Conservation (phyloP, 64 coral and sea anemone species). For the Actinia tenebrosa region DNA sequence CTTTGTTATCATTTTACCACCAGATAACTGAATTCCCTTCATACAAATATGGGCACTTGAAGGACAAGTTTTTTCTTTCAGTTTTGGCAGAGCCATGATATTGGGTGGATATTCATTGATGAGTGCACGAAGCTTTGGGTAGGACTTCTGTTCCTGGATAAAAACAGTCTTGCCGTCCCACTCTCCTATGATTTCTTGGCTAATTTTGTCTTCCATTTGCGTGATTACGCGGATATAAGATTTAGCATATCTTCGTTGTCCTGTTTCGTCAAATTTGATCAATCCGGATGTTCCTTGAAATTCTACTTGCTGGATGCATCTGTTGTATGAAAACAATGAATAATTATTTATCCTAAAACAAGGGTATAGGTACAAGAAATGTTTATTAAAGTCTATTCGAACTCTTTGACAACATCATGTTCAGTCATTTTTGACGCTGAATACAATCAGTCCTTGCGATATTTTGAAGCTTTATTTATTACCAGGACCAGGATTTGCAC, state of each 20-base stretch:
- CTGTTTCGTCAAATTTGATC: slow-evolving; percentile 55
- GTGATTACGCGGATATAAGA: slow-evolving; percentile 41
- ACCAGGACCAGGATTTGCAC: no score
- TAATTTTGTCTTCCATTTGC: background rate
- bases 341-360: no score
- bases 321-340: background rate
- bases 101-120: slow-evolving; percentile 80
- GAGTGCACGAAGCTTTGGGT: slow-evolving; percentile 48
- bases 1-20: background rate
- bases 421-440: no score
- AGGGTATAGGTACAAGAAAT: no score
- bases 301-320: slow-evolving; percentile 24
- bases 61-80: slow-evolving; percentile 41
- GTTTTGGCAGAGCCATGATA: slow-evolving; percentile 55
- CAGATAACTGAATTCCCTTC: slow-evolving; percentile 28
- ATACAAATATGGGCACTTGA: slow-evolving; percentile 19
- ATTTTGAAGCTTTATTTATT: no score
- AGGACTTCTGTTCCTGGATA: background rate
- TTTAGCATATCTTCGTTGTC: slow-evolving; percentile 34
- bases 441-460: no score
- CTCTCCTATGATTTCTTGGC: slow-evolving; percentile 25
- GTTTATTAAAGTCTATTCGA: no score
- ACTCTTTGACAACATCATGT: no score
- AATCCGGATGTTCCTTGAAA: slow-evolving; percentile 52
- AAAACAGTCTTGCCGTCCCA: slow-evolving; percentile 47